A percentile compares a stretch with the other conserved stretches of the same genome.
Evolutionary conservation across 2,888 invertebrate species (phyloP).

Genomic region (Lasiommata megera): DNA sequence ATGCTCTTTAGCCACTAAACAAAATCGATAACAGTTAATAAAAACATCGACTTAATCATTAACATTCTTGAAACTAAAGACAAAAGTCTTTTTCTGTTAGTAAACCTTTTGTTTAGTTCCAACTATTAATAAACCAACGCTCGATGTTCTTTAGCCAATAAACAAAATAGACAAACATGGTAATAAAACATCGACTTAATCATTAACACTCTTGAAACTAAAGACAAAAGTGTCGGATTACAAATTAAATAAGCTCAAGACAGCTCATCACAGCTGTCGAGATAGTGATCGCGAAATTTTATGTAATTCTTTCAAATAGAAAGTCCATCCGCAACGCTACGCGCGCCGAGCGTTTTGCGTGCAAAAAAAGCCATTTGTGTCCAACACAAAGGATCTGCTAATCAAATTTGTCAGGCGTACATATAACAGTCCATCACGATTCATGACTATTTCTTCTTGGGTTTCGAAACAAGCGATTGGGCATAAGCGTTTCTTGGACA

Average conservation of each 20-base stretch:
- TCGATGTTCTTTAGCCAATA: no score
- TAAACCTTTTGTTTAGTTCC: no score
- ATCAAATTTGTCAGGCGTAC: conserved; percentile 24
- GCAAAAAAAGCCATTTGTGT: conserved; percentile 14
- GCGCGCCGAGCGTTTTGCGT: conserved; percentile 12
- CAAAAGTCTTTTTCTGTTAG: no score
- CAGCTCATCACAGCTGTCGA: conserved; percentile 10
- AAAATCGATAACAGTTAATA: background rate
- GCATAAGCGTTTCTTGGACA: no score
- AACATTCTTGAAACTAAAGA: conserved; percentile 5
- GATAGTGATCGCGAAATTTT: conserved; percentile 14
- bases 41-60: background rate
- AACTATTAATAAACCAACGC: no score
- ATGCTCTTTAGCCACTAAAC: no score
- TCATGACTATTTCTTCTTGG: background rate
- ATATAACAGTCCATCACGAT: conserved; percentile 22
- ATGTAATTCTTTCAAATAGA: conserved; percentile 17
- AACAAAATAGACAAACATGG: no score
- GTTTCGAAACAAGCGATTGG: conserved; percentile 8
- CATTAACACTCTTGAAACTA: no score
- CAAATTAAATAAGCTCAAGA: conserved; percentile 10
- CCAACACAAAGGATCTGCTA: conserved; percentile 26
- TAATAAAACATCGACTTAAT: no score
- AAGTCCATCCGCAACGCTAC: conserved; percentile 11
- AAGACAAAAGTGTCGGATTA: conserved; percentile 7